A percentile compares a stretch with the other conserved stretches of the same genome.
Conservation (phyloP, 2,797 vertebrate species). For the Sternotherus odoratus region DNA sequence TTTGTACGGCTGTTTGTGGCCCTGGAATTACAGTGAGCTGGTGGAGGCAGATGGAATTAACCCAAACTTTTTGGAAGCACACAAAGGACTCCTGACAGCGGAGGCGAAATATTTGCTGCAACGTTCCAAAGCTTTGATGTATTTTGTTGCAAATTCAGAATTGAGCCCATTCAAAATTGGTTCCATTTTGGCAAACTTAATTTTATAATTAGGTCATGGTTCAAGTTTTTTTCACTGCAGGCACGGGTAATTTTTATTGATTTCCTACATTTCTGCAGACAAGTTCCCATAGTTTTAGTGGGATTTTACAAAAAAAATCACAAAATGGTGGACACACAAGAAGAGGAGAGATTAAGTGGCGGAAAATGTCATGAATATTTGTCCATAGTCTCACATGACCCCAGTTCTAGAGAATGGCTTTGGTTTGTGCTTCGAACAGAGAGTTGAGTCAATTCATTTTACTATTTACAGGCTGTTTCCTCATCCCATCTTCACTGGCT, state of each 20-base stretch:
- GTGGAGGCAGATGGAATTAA: neutral
- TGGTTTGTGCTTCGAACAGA: neutral
- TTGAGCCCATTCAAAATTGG: fast-evolving
- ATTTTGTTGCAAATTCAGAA: neutral
- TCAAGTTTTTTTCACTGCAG: fast-evolving
- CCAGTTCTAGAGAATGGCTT: neutral
- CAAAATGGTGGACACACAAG: neutral
- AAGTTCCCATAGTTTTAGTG: neutral
- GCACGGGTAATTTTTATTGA: neutral
- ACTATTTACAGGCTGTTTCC: neutral
- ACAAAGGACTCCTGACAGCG: neutral
- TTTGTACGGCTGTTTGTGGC: neutral
- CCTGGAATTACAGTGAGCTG: neutral
- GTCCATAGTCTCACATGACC: neutral
- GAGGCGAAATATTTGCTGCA: neutral
- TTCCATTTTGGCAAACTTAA: neutral
- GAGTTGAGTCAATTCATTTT: neutral
- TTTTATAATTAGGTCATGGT: neutral
- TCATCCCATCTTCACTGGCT: neutral
- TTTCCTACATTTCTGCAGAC: fast-evolving
- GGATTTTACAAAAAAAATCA: neutral
- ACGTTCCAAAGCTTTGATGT: neutral
- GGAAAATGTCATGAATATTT: neutral
- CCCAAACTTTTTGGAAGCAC: neutral
- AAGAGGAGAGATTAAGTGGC: neutral